phyloP scores from a whole-genome alignment of 2,888 invertebrate genomes.

The Metalampra italica region DNA sequence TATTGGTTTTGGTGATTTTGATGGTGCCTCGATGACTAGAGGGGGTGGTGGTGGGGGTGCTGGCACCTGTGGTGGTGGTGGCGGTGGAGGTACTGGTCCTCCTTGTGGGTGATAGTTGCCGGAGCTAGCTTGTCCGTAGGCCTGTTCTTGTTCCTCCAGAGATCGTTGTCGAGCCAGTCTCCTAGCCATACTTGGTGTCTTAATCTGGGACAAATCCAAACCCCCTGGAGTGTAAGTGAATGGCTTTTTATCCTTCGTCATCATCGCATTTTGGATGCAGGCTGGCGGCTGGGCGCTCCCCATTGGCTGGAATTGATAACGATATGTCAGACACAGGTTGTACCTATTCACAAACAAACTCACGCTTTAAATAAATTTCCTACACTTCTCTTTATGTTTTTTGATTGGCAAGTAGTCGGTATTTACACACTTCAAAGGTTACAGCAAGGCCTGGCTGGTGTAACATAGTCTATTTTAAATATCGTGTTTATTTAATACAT shows the following conservation, averaged over 20 bases:
- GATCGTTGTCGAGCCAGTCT: constrained; percentile 83
- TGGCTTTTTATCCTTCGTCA: constrained; percentile 97
- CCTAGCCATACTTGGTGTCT: constrained; percentile 93
- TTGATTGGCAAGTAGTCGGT: too few relatives aligned
- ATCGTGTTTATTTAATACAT: too few relatives aligned
- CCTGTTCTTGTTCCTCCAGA: constrained; percentile 76
- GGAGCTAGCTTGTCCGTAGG: constrained; percentile 36
- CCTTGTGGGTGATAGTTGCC: constrained; percentile 51
- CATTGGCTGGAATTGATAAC: constrained; percentile 59
- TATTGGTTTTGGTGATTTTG: constrained; percentile 73
- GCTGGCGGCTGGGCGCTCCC: constrained; percentile 85
- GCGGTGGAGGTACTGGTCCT: constrained; percentile 64
- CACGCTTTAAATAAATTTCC: too few relatives aligned
- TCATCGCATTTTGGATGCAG: constrained; percentile 95
- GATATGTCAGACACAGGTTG: constrained; percentile 8
- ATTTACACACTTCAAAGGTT: too few relatives aligned
- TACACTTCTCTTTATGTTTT: too few relatives aligned
- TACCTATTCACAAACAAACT: too few relatives aligned
- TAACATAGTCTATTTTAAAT: too few relatives aligned
- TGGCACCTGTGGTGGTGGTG: constrained; percentile 65
- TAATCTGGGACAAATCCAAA: constrained; percentile 92
- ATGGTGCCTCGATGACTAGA: constrained; percentile 70
- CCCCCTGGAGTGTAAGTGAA: constrained; percentile 98
- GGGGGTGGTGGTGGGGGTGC: constrained; percentile 80
- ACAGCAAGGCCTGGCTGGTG: too few relatives aligned